Percentiles rank a stretch among this genome's conserved stretches.
These are phyloP conservation scores for Leucophora obtusa DNA, from an alignment of 2,888 invertebrate genomes.

Conservation along the genomic window DNA sequence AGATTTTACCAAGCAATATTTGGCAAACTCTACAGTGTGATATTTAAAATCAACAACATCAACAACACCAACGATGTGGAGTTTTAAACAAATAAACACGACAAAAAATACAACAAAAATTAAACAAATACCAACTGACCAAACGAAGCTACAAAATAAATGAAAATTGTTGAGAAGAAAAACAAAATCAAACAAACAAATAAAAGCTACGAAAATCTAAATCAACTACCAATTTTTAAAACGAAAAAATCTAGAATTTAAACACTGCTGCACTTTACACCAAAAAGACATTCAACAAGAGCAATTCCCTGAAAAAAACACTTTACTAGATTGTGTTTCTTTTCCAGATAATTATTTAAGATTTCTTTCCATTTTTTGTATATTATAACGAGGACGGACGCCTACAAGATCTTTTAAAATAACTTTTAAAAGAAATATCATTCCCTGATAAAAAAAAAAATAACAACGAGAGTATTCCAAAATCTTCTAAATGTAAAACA, in stretches of 20 bases:
- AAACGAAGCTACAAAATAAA: conserved; percentile 47
- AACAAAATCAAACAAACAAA: conserved; percentile 11
- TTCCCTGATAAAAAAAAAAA: conserved; percentile 21
- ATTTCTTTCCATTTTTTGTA: conserved; percentile 9
- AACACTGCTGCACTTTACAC: neutral
- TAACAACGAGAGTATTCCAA: conserved; percentile 12
- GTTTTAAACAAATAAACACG: conserved; percentile 47
- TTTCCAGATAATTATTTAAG: neutral
- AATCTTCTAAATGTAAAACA: conserved; percentile 47
- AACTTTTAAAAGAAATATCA: conserved; percentile 8
- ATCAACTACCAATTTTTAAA: neutral
- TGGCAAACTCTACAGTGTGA: conserved; percentile 25
- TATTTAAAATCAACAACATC: neutral
- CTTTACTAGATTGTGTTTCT: neutral
- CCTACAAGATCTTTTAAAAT: neutral
- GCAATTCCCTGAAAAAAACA: neutral
- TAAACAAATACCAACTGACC: conserved; percentile 53
- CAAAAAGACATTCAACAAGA: neutral
- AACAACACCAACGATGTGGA: conserved; percentile 54
- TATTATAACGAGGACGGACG: neutral
- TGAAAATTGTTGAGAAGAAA: neutral
- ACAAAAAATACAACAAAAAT: conserved; percentile 48
- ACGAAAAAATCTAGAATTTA: neutral
- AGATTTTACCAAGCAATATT: conserved; percentile 21
- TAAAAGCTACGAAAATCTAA: neutral